Conservation (phyloP, 2,113 vertebrate genomes). For the Pagrus major region DNA sequence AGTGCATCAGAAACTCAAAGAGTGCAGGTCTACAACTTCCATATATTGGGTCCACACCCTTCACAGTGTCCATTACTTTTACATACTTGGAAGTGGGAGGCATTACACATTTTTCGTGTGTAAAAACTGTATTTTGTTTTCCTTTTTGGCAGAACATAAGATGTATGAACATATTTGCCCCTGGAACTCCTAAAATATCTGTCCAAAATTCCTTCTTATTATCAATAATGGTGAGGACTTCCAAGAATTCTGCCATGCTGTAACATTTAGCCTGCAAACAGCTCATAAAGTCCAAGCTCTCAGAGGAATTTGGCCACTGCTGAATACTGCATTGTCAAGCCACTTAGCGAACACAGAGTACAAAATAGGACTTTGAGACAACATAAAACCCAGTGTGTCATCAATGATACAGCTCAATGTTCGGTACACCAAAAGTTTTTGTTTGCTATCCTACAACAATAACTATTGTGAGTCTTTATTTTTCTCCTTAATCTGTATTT, state of each 20-base stretch:
- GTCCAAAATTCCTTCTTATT: not conserved
- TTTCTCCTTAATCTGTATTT: not conserved
- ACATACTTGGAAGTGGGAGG: not conserved
- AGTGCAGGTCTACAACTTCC: not conserved
- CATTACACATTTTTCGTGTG: not conserved
- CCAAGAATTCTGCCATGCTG: not conserved
- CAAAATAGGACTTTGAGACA: not conserved
- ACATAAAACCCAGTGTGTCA: not conserved
- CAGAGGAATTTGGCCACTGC: not conserved
- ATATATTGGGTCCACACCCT: not conserved
- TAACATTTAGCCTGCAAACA: not conserved
- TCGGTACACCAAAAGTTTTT: not conserved
- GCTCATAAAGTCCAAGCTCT: conserved; percentile 8
- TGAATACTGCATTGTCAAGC: not conserved
- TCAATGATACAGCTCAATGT: not conserved
- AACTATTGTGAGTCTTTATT: not conserved
- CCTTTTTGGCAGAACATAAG: not conserved
- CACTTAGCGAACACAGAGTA: not conserved
- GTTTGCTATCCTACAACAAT: not conserved
- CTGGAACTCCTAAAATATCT: not conserved
- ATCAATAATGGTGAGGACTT: not conserved
- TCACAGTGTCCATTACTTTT: not conserved
- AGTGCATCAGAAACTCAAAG: not conserved
- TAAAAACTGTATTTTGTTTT: not conserved
- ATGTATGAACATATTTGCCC: not conserved